phyloP scores from a whole-genome alignment of 2,797 vertebrate genomes.

The Oophaga sylvatica region DNA sequence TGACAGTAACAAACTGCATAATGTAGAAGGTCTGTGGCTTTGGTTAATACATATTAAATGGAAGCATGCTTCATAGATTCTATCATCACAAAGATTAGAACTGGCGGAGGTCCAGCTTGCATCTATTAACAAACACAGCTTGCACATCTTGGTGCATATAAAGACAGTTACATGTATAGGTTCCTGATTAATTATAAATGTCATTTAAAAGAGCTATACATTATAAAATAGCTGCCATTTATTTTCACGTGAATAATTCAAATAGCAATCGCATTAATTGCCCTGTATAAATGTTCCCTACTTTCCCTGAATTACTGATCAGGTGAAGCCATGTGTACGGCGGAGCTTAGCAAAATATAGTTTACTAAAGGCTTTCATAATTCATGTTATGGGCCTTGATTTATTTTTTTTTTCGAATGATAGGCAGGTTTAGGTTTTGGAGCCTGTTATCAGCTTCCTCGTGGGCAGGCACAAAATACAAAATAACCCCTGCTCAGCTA shows the following conservation, averaged over 20 bases:
- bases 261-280: conserved; percentile 10
- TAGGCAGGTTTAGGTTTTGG: too few relatives aligned
- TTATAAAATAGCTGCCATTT: conserved; percentile 19
- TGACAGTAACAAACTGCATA: conserved; percentile 56
- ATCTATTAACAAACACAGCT: conserved; percentile 16
- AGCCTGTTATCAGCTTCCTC: too few relatives aligned
- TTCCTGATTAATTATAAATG: conserved; percentile 41
- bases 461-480: too few relatives aligned
- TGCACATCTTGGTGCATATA: conserved; percentile 3
- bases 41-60: conserved; percentile 55
- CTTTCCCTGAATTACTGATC: neutral
- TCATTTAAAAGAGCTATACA: conserved; percentile 31
- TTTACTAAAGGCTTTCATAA: too few relatives aligned
- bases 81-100: conserved; percentile 51
- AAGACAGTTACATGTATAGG: conserved; percentile 29
- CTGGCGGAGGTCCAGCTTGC: conserved; percentile 47
- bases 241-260: conserved; percentile 27
- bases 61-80: conserved; percentile 58
- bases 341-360: too few relatives aligned
- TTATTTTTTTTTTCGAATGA: too few relatives aligned
- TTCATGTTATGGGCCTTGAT: too few relatives aligned
- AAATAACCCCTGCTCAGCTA: too few relatives aligned
- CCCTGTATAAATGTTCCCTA: neutral
- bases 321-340: neutral
- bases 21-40: conserved; percentile 44